These are phyloP conservation scores for Romanogobio albipinnatus DNA, from an alignment of 2,113 vertebrate genomes.

Conservation along the genomic window DNA sequence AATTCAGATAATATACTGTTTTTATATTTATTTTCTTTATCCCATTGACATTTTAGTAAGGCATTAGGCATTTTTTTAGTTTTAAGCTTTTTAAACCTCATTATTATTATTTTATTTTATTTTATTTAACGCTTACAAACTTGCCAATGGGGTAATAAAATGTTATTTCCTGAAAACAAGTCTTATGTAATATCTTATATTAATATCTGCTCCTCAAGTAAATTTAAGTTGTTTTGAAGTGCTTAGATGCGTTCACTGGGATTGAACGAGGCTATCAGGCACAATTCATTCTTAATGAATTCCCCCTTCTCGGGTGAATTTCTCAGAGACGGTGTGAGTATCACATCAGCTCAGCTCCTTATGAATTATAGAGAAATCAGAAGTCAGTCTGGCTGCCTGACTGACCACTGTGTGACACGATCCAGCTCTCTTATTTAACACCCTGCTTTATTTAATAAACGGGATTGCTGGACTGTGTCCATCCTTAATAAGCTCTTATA, in stretches of 20 bases:
- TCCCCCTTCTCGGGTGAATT: background rate
- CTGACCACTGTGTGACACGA: slow-evolving; percentile 27
- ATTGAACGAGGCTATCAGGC: background rate
- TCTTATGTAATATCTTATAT: slow-evolving; percentile 2
- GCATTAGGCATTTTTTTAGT: too few species aligned
- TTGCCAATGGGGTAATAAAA: background rate
- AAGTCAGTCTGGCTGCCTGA: slow-evolving; percentile 12
- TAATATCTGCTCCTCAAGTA: background rate
- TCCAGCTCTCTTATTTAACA: slow-evolving; percentile 53
- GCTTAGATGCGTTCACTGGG: background rate
- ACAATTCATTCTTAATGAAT: background rate
- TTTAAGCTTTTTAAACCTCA: background rate
- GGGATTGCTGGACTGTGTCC: slow-evolving; percentile 47
- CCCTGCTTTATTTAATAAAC: slow-evolving; percentile 53
- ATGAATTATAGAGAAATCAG: slow-evolving; percentile 27
- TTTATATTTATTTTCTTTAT: background rate
- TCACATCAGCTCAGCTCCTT: slow-evolving; percentile 21
- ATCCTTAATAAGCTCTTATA: slow-evolving; percentile 49
- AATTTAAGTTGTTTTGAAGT: background rate
- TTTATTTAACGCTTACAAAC: background rate
- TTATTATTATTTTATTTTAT: background rate
- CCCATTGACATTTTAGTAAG: background rate
- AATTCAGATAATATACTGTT: background rate
- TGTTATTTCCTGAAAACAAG: background rate
- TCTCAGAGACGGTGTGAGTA: slow-evolving; percentile 7